Percentiles rank a stretch among this genome's conserved stretches.
Conservation (phyloP, 2,113 vertebrate genomes). For the Bungarus multicinctus region DNA sequence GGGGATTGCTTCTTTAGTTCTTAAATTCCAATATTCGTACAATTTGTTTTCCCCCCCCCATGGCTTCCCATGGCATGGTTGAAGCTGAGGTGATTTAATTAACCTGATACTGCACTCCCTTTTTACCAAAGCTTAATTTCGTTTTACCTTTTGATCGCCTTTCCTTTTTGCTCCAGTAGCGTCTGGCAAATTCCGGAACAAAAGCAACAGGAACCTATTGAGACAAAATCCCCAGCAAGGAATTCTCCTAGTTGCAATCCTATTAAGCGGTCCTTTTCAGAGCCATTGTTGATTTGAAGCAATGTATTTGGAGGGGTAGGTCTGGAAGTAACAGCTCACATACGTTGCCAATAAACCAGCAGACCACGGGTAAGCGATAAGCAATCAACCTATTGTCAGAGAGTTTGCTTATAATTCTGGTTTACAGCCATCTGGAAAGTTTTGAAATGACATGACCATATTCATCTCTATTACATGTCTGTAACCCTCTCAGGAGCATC, state of each 20-base stretch:
- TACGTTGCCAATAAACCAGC: not conserved
- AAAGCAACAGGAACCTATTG: not conserved
- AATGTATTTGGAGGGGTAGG: not conserved
- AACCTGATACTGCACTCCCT: not conserved
- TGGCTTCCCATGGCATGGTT: no score
- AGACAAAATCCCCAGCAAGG: not conserved
- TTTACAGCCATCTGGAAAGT: conserved; percentile 19
- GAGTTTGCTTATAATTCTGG: not conserved
- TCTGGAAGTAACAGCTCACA: not conserved
- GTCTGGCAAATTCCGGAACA: not conserved
- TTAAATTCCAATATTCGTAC: not conserved
- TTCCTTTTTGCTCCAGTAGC: not conserved
- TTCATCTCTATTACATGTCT: conserved; percentile 26
- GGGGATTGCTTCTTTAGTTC: not conserved
- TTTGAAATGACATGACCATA: conserved; percentile 4
- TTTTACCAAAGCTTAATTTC: not conserved
- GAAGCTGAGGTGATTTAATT: not conserved
- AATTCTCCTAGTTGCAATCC: not conserved
- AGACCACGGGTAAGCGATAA: not conserved
- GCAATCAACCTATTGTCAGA: conserved; percentile 4
- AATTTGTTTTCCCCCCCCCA: not conserved
- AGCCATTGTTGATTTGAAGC: not conserved
- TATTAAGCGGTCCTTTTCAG: not conserved
- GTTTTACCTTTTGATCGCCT: not conserved
- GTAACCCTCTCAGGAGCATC: not conserved